A percentile compares a stretch with the other conserved stretches of the same genome.
Conservation (phyloP, 2,888 invertebrate genomes). For the Salpingus planirostris region DNA sequence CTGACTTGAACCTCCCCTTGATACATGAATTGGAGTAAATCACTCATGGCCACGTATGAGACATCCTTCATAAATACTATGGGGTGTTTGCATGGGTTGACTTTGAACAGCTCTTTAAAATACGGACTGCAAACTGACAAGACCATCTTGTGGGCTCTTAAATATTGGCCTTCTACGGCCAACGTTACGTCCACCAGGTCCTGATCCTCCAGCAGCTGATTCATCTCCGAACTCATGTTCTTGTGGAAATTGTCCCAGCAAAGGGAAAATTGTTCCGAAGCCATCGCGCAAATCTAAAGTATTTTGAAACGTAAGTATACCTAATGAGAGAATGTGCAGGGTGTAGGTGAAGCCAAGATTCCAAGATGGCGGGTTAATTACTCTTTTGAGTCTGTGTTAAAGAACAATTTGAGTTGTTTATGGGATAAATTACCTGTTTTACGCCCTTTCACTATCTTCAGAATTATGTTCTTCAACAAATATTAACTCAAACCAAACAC, state of each 20-base stretch:
- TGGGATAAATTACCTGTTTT: too few species aligned
- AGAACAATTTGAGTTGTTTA: too few species aligned
- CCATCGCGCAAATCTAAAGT: slow-evolving; percentile 34
- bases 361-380: too few species aligned
- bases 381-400: too few species aligned
- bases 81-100: slow-evolving; percentile 59
- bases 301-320: too few species aligned
- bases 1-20: slow-evolving; percentile 48
- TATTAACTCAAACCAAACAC: too few species aligned
- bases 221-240: slow-evolving; percentile 58
- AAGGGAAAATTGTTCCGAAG: slow-evolving; percentile 60
- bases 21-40: slow-evolving; percentile 52
- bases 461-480: too few species aligned
- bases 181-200: slow-evolving; percentile 42
- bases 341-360: too few species aligned
- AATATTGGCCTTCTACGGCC: slow-evolving; percentile 48
- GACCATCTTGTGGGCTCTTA: slow-evolving; percentile 64
- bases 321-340: too few species aligned
- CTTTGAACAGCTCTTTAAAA: slow-evolving; percentile 59
- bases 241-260: slow-evolving; percentile 68
- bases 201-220: slow-evolving; percentile 39
- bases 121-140: slow-evolving; percentile 63
- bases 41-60: slow-evolving; percentile 47
- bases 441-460: too few species aligned
- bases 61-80: slow-evolving; percentile 54